Conservation (phyloP, 1,140 invertebrate species). For the Bombus superbus region DNA sequence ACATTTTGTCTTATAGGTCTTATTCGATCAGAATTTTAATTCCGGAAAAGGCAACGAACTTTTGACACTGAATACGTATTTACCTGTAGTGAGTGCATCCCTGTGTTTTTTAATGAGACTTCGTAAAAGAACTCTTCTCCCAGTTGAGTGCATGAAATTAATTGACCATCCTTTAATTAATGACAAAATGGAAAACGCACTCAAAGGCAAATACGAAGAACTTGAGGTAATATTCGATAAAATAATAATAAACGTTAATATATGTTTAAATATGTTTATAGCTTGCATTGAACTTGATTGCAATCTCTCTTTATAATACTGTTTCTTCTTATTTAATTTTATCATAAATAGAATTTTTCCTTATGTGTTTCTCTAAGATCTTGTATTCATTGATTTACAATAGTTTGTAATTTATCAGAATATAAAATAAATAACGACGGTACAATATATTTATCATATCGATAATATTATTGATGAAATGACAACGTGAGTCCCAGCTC, state of each 20-base stretch:
- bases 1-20: constrained; percentile 56
- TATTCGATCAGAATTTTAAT: constrained; percentile 74
- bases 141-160: constrained; percentile 82
- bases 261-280: not conserved
- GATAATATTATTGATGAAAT: too few relatives aligned
- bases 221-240: constrained; percentile 60
- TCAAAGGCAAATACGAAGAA: constrained; percentile 66
- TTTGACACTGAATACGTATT: constrained; percentile 86
- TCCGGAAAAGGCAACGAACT: constrained; percentile 79
- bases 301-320: not conserved
- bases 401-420: too few relatives aligned
- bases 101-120: constrained; percentile 89
- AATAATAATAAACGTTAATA: not conserved
- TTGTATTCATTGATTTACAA: too few relatives aligned
- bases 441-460: too few relatives aligned
- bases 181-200: constrained; percentile 55
- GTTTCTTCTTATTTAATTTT: not conserved
- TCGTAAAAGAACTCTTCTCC: constrained; percentile 84
- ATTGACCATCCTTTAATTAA: constrained; percentile 72
- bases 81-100: constrained; percentile 88
- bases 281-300: not conserved
- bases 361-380: not conserved
- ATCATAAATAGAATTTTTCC: not conserved
- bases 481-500: too few relatives aligned
- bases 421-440: too few relatives aligned